Conservation (phyloP, 2,797 vertebrate genomes). For the Iguana delicatissima region DNA sequence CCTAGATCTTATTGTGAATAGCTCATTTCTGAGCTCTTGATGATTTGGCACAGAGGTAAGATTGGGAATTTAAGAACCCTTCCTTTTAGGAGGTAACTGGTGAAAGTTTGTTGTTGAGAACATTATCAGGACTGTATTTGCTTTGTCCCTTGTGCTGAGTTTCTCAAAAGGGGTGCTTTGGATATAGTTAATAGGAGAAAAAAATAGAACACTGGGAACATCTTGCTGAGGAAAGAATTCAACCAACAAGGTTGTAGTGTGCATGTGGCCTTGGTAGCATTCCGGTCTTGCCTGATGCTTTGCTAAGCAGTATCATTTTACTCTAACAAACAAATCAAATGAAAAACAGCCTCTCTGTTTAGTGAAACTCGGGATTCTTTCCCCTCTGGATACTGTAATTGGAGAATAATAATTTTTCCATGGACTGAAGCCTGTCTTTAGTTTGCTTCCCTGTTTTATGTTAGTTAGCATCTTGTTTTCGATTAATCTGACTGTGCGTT, state of each 20-base stretch:
- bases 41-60: neutral
- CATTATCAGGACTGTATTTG: neutral
- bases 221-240: neutral
- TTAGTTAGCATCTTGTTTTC: conserved; percentile 64
- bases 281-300: conserved; percentile 37
- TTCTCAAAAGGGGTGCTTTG: neutral
- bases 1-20: neutral
- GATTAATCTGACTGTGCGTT: conserved; percentile 46
- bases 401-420: conserved; percentile 43
- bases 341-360: conserved; percentile 43
- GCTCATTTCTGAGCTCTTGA: neutral
- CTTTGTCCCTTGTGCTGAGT: neutral
- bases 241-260: neutral
- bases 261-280: neutral
- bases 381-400: conserved; percentile 37
- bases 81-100: neutral
- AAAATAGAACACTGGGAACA: neutral
- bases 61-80: neutral
- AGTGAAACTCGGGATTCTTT: conserved; percentile 40
- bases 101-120: neutral
- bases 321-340: conserved; percentile 43
- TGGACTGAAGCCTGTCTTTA: conserved; percentile 58
- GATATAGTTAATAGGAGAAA: neutral
- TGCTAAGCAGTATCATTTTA: neutral
- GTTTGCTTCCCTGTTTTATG: conserved; percentile 58